Conservation (phyloP, 1,140 invertebrate species). For the Formica exsecta region DNA sequence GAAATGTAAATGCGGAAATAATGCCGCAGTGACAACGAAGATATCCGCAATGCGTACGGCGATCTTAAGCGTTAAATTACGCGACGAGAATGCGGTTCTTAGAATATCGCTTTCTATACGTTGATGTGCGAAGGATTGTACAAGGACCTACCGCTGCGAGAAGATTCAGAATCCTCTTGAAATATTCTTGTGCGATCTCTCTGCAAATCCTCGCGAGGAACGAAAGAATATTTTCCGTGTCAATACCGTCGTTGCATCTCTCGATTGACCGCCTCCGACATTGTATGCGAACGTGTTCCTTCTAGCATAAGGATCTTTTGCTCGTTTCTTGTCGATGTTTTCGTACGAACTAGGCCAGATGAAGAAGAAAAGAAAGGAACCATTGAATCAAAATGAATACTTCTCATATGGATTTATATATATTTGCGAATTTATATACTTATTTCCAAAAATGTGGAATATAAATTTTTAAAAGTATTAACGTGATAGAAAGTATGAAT, state of each 20-base stretch:
- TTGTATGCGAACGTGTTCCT: conserved; percentile 7
- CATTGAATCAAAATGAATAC: neutral
- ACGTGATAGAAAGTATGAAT: neutral
- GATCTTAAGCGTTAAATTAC: conserved; percentile 1
- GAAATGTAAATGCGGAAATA: conserved; percentile 37
- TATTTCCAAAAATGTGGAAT: neutral
- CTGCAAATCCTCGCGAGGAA: conserved; percentile 17
- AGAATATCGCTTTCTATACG: neutral
- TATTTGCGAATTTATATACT: neutral
- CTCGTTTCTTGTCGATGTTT: conserved; percentile 1
- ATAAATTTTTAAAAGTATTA: neutral
- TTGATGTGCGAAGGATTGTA: neutral
- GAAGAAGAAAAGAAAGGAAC: neutral
- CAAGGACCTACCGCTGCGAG: neutral
- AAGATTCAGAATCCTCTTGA: neutral
- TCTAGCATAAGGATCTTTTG: conserved; percentile 2
- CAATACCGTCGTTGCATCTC: conserved; percentile 7
- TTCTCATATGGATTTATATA: neutral
- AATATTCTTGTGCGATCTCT: conserved; percentile 39
- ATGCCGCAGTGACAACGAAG: conserved; percentile 25
- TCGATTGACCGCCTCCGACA: conserved; percentile 3
- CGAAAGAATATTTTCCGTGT: conserved; percentile 39
- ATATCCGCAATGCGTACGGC: conserved; percentile 29
- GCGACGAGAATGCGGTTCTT: neutral
- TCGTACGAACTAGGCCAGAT: neutral